Evolutionary conservation across 2,797 vertebrate genomes (phyloP).

Genomic region (Melanotaenia pygmaea): DNA sequence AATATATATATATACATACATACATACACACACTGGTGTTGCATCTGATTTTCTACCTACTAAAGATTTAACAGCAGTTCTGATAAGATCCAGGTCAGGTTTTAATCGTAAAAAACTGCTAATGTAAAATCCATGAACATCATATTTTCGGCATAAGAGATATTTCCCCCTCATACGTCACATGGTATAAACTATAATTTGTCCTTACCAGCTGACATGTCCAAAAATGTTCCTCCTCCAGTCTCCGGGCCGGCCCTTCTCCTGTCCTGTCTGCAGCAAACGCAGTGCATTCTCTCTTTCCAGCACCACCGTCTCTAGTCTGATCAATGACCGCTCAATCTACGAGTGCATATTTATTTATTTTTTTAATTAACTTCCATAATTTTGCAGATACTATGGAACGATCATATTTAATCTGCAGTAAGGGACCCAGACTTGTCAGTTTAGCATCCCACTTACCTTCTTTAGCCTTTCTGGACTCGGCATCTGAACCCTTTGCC

Average conservation of each 20-base stretch:
- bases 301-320: constrained; percentile 88
- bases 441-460: constrained; percentile 75
- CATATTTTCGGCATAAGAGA: neutral
- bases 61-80: constrained; percentile 4
- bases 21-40: neutral
- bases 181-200: neutral
- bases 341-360: constrained; percentile 53
- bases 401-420: neutral
- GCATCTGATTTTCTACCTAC: neutral
- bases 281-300: constrained; percentile 92
- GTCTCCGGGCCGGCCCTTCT: constrained; percentile 89
- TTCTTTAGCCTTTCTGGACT: constrained; percentile 94
- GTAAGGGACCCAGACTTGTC: neutral
- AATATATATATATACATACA: neutral
- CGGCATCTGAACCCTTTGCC: constrained; percentile 89
- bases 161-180: neutral
- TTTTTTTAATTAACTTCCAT: neutral
- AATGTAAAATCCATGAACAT: neutral
- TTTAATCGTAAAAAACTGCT: neutral
- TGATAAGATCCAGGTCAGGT: neutral
- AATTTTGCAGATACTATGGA: neutral
- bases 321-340: constrained; percentile 89
- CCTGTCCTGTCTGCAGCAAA: constrained; percentile 93
- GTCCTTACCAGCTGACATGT: constrained; percentile 86
- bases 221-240: constrained; percentile 93